Conservation (phyloP, 2,113 vertebrate species). For the Melospiza georgiana region DNA sequence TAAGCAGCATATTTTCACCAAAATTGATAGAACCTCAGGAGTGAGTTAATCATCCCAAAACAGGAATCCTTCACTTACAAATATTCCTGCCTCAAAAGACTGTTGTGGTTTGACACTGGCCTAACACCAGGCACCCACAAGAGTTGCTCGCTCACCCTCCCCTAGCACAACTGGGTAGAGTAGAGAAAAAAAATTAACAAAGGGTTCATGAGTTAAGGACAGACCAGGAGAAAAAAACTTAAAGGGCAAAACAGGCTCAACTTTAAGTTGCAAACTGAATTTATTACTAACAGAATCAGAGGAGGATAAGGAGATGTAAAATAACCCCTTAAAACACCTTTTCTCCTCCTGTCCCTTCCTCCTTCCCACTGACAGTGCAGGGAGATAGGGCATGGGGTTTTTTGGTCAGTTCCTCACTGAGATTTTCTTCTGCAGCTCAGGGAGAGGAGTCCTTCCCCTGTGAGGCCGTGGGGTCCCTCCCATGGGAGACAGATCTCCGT, state of each 20-base stretch:
- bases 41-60: neutral
- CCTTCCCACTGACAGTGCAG: neutral
- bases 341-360: fast-evolving
- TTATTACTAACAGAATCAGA: neutral
- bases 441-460: neutral
- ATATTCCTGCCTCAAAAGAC: neutral
- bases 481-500: fast-evolving
- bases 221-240: neutral
- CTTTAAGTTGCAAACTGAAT: neutral
- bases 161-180: neutral
- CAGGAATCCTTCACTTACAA: neutral
- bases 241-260: neutral
- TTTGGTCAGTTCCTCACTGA: neutral
- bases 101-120: neutral
- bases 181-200: neutral
- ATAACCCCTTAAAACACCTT: neutral
- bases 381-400: fast-evolving
- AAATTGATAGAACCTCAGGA: neutral
- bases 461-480: fast-evolving
- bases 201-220: neutral
- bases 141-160: fast-evolving
- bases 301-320: neutral
- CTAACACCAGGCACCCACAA: fast-evolving
- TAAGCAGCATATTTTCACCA: neutral
- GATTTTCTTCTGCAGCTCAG: neutral